Evolutionary conservation across 2,113 vertebrate genomes (phyloP).

Genomic region (Ciconia maguari): DNA sequence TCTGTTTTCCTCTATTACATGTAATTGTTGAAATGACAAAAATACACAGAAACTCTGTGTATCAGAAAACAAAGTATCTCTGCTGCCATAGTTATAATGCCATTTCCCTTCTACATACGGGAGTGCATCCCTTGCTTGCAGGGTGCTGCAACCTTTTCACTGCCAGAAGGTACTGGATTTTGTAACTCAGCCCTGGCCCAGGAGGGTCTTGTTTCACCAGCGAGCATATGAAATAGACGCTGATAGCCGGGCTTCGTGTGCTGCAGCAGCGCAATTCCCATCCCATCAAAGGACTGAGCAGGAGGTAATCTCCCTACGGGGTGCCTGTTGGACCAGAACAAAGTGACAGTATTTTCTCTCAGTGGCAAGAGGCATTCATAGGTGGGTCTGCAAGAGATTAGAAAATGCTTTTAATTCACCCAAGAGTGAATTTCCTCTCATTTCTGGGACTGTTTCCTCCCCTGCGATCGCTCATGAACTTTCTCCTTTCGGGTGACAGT

Average conservation of each 20-base stretch:
- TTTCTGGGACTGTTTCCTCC: background rate
- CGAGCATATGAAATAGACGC: rapidly evolving
- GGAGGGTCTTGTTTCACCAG: background rate
- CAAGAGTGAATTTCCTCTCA: background rate
- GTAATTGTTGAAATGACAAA: background rate
- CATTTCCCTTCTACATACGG: background rate
- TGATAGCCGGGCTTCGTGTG: background rate
- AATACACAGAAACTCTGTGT: background rate
- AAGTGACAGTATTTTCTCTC: background rate
- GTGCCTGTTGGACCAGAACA: background rate
- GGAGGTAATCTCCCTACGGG: background rate
- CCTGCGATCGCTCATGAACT: background rate
- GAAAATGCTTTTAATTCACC: background rate
- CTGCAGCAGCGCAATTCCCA: background rate
- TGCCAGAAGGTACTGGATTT: background rate
- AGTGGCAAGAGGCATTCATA: background rate
- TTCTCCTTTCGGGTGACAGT: background rate
- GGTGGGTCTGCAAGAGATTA: background rate
- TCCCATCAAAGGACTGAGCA: background rate
- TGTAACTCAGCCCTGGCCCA: background rate
- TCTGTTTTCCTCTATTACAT: background rate
- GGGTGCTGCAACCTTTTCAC: background rate
- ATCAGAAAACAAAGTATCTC: background rate
- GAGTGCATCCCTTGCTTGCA: background rate
- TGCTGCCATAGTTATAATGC: background rate